Percentiles rank a stretch among this genome's conserved stretches.
Evolutionary conservation across 2,888 invertebrate species (phyloP).

Genomic region (Eupithecia centaureata): DNA sequence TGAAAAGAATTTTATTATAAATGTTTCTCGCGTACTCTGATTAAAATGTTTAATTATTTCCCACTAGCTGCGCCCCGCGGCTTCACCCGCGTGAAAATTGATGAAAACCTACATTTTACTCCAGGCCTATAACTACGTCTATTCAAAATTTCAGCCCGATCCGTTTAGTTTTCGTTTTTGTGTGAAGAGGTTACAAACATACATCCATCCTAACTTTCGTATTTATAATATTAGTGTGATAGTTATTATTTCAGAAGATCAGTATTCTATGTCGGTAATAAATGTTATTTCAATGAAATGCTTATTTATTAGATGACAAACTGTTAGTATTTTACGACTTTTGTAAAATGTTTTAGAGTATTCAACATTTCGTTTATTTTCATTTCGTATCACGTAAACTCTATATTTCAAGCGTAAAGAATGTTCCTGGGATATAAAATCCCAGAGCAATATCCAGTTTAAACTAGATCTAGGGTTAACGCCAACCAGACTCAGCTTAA

Average conservation of each 20-base stretch:
- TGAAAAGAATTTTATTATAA: background rate
- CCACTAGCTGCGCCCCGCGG: too few relatives aligned
- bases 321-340: background rate
- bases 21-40: background rate
- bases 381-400: slow-evolving; percentile 40
- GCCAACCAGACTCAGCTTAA: background rate
- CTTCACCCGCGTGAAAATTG: too few relatives aligned
- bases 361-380: slow-evolving; percentile 43
- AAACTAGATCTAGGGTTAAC: slow-evolving; percentile 8
- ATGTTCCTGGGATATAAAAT: slow-evolving; percentile 20
- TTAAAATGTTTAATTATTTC: slow-evolving; percentile 14
- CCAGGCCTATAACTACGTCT: too few relatives aligned
- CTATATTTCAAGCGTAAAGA: slow-evolving; percentile 28
- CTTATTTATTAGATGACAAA: slow-evolving; percentile 8
- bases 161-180: too few relatives aligned
- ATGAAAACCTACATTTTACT: too few relatives aligned
- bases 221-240: too few relatives aligned
- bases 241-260: slow-evolving; percentile 12
- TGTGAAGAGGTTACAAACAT: too few relatives aligned
- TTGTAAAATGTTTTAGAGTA: slow-evolving; percentile 32
- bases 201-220: too few relatives aligned
- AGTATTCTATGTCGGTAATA: background rate
- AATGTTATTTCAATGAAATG: background rate
- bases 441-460: slow-evolving; percentile 24
- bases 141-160: too few relatives aligned